phyloP scores from a whole-genome alignment of 2,113 vertebrate species.

The Falcunculus frontatus region DNA sequence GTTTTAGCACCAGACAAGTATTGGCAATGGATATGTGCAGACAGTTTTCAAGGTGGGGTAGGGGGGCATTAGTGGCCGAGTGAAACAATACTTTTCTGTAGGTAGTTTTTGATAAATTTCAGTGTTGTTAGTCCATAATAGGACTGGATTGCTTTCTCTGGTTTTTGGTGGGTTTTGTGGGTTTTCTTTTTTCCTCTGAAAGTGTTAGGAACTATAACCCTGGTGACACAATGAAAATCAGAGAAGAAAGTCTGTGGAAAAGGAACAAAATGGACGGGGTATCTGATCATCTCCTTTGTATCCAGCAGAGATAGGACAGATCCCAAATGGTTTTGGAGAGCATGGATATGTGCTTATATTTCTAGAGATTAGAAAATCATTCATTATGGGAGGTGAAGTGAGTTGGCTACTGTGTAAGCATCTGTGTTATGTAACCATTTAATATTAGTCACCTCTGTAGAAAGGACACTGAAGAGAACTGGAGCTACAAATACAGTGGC shows the following conservation, averaged over 20 bases:
- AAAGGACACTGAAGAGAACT: neutral
- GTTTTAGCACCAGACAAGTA: neutral
- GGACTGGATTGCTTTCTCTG: neutral
- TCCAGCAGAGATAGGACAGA: neutral
- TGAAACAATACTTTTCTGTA: neutral
- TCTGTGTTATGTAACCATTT: neutral
- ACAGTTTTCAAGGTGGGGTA: neutral
- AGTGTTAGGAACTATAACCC: neutral
- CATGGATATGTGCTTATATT: neutral
- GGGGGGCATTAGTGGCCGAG: accelerated
- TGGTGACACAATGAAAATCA: neutral
- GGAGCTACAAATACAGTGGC: neutral
- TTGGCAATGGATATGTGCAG: neutral
- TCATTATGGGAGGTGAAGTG: neutral
- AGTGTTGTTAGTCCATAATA: neutral
- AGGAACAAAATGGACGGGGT: neutral
- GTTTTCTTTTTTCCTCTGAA: neutral
- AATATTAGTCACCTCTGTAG: neutral
- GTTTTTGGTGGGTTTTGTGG: neutral
- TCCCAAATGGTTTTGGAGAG: neutral
- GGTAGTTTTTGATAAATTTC: neutral
- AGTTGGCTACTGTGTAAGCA: neutral
- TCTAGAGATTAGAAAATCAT: neutral
- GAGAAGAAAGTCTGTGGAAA: neutral
- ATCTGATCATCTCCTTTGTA: neutral